phyloP scores from a whole-genome alignment of 1,140 invertebrate genomes.

The Copidosoma floridanum region DNA sequence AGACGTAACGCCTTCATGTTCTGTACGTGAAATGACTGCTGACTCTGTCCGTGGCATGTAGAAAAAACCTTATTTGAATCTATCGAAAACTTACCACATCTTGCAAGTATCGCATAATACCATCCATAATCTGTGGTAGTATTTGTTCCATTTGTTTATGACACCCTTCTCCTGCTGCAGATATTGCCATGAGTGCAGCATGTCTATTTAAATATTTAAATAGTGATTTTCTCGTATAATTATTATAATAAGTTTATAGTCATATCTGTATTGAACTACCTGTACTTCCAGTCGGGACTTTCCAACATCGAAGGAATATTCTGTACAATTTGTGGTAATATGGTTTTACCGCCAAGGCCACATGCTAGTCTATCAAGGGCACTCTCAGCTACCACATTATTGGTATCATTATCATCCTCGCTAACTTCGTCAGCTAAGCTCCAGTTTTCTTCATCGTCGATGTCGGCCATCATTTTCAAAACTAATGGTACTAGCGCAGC shows the following conservation, averaged over 20 bases:
- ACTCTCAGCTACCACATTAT: conserved; percentile 93
- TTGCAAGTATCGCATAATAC: conserved; percentile 82
- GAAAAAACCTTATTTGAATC: conserved; percentile 1
- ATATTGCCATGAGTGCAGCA: conserved; percentile 97
- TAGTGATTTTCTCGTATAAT: too few species aligned
- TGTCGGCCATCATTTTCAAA: conserved; percentile 94
- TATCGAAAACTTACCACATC: conserved; percentile 68
- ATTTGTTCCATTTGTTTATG: conserved; percentile 96
- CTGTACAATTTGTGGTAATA: conserved; percentile 84
- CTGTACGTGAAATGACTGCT: conserved; percentile 32
- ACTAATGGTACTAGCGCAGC: conserved; percentile 76
- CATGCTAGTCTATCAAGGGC: conserved; percentile 95
- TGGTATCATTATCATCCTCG: conserved; percentile 79
- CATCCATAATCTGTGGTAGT: conserved; percentile 86
- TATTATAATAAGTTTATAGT: not conserved
- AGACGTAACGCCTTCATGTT: conserved; percentile 41
- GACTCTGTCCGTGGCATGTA: conserved; percentile 40
- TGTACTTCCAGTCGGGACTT: conserved; percentile 79
- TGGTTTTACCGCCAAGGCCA: conserved; percentile 91
- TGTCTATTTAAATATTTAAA: conserved; percentile 61
- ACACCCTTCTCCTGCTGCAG: conserved; percentile 96
- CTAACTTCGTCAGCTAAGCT: conserved; percentile 65
- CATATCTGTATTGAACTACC: conserved; percentile 37
- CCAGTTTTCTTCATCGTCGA: conserved; percentile 90
- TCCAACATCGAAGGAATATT: conserved; percentile 85